Percentiles rank a stretch among this genome's conserved stretches.
These are phyloP conservation scores for Aphodius sticticus DNA, from an alignment of 2,888 invertebrate genomes.

Conservation along the genomic window DNA sequence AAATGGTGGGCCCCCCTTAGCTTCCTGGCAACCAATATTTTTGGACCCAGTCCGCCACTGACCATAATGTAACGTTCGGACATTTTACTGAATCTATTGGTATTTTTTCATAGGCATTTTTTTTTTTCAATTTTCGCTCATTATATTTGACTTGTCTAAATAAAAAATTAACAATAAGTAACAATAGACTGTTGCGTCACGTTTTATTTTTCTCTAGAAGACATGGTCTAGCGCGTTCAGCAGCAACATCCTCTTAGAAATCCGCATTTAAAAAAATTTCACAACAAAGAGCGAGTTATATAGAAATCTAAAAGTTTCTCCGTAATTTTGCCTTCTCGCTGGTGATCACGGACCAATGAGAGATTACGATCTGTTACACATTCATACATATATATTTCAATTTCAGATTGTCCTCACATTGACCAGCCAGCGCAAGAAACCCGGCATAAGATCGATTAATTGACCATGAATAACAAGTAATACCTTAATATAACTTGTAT, in stretches of 20 bases:
- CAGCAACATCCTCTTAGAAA: neutral
- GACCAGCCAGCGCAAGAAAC: too few species aligned
- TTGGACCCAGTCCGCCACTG: too few species aligned
- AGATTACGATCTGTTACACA: neutral
- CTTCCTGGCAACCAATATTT: too few species aligned
- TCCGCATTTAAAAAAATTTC: neutral
- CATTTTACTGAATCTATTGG: too few species aligned
- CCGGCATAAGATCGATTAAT: too few species aligned
- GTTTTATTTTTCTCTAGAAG: neutral
- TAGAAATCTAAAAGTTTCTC: slow-evolving; percentile 4
- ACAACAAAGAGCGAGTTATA: neutral
- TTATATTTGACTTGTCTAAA: too few species aligned
- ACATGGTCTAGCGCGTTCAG: neutral
- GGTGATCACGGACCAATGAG: neutral
- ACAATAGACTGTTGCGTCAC: neutral
- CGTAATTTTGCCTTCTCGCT: neutral
- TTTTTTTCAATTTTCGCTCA: too few species aligned
- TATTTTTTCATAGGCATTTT: too few species aligned
- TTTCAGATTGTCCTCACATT: neutral
- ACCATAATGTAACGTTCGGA: too few species aligned
- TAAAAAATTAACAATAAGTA: neutral
- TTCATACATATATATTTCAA: neutral
- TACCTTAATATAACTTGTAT: too few species aligned
- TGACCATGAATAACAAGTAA: too few species aligned
- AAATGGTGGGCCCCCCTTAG: too few species aligned